Evolutionary conservation across 2,888 invertebrate genomes (phyloP), one percentile per base, ranked within the genome.

Genomic region (Clistopyga incitator): DNA sequence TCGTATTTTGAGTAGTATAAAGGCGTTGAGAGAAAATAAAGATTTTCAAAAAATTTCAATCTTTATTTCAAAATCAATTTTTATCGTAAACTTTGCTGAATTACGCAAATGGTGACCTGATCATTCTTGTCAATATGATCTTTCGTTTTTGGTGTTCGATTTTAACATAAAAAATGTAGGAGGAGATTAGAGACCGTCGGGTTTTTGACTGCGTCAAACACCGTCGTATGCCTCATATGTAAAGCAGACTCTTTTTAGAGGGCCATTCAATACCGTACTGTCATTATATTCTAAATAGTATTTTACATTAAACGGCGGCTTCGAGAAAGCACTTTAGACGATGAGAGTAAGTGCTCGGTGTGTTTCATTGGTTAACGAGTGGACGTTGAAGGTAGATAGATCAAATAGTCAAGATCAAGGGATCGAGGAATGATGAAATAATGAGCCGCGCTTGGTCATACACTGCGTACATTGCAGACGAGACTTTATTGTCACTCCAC

Each of bases 401-500:
- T 56, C 3, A 76, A 47, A 56, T 64, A 59, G 68, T 76, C 52
- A 61, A 68, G 56, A 64, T 79, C 45, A 56, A 54, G 75, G 50
- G 65, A 68, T 76, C 75, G 78, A 78, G 70, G 70, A 70, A 50
- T 52, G 70, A 78, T 61, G 78, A 78, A 70, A 78, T 34, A 50
- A 78, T 45, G 70, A 61, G n/a, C n/a, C n/a, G 29, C 20, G 64
- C 38, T 38, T 64, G 64, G 11, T 38, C 38, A 38, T 18, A 64
- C 67, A 68, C 45, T 29, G 59, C 42, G 23, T 34, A 34, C 6
- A 6, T 61, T 34, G 34, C 18, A 6, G 59, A 34, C 18, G 15
- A 1, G 18, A 61, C 42, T 47, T 78, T 61, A 59, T 70, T 29
- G 10, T 29, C 50, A 47, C 45, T 67, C 47, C 6, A 45, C 13